Evolutionary conservation across 2,797 vertebrate species (phyloP), one percentile per base, ranked within the genome.

Genomic region (Euphonia xanthogaster): DNA sequence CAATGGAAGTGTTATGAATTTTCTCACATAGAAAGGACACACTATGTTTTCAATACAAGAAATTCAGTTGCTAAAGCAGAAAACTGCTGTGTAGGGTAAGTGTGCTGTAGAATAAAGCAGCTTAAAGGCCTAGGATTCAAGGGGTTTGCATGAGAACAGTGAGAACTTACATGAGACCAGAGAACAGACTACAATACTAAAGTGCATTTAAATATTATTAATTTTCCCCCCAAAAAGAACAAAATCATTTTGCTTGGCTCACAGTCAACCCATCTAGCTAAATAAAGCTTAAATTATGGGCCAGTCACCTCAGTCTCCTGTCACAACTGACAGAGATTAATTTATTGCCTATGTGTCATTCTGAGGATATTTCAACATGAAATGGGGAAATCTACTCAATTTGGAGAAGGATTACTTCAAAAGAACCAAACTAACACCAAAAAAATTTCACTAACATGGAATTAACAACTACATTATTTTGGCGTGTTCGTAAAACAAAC

Each of bases 401-500:
- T 14, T 68, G 30, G 40, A 83, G 21, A 86, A 77, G 18, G 83
- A 65, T 50, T 72, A 61, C 25, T 37, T 57, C 31, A 35, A 62
- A 66, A 79, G 61, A 8, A 6, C 2, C 7, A 62, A 67, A 74
- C 10, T 12, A 51, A 51, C 18, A 45, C 3, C 40, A 72, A 74
- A 65, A 77, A 70, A 48, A 61, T 1, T 3, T 30, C 1, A 6
- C 2, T 74, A 58, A 16, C 5, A 28, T 5, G 14, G 4, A 42
- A 72, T 48, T 75, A 86, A 87, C 4, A 3, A 14, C 19, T 23
- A 28, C 5, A 28, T 53, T 71, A 22, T 71, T 77, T 42, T 18
- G 9, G 3, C 27, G 31, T n/a, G 31, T 61, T 44, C 5, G 1
- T 3, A 77, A 31, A 82, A 83, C 0, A 3, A 86, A 57, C 0